A percentile compares a stretch with the other conserved stretches of the same genome.
Conservation (phyloP, 2,888 invertebrate species). For the Tinea pellionella region DNA sequence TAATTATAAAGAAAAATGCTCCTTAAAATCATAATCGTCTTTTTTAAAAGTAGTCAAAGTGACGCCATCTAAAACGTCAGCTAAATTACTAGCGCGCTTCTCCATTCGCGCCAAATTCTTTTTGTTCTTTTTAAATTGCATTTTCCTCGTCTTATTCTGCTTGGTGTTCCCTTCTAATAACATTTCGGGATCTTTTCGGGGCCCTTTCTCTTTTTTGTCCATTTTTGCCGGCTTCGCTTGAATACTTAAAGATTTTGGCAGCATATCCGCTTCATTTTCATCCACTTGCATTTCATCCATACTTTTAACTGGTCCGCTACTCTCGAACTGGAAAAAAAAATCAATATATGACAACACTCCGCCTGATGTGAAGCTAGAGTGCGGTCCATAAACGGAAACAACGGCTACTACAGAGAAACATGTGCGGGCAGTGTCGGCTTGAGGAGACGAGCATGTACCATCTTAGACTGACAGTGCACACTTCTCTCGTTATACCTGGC, state of each 20-base stretch:
- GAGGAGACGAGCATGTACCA: too few relatives aligned
- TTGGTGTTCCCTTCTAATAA: constrained; percentile 76
- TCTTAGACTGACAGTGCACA: too few relatives aligned
- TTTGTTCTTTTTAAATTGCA: constrained; percentile 74
- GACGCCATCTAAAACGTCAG: constrained; percentile 74
- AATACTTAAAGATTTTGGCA: constrained; percentile 52
- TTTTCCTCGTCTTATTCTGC: constrained; percentile 49
- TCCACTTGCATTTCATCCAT: constrained; percentile 67
- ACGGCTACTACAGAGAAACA: too few relatives aligned
- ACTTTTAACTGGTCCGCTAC: constrained; percentile 72
- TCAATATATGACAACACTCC: too few relatives aligned
- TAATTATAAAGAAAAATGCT: constrained; percentile 53
- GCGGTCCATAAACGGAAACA: too few relatives aligned
- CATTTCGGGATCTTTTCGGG: constrained; percentile 74
- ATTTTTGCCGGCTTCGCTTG: constrained; percentile 43
- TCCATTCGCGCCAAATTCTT: constrained; percentile 66
- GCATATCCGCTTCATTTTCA: constrained; percentile 46
- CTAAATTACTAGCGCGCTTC: constrained; percentile 72
- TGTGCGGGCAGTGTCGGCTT: too few relatives aligned
- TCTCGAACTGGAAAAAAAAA: constrained; percentile 66
- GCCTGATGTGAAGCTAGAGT: too few relatives aligned
- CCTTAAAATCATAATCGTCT: constrained; percentile 72
- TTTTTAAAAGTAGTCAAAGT: constrained; percentile 46
- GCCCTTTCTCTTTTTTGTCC: constrained; percentile 36
- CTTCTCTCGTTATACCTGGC: too few relatives aligned